Evolutionary conservation across 2,797 vertebrate genomes (phyloP).

Genomic region (Pteronotus mesoamericanus): DNA sequence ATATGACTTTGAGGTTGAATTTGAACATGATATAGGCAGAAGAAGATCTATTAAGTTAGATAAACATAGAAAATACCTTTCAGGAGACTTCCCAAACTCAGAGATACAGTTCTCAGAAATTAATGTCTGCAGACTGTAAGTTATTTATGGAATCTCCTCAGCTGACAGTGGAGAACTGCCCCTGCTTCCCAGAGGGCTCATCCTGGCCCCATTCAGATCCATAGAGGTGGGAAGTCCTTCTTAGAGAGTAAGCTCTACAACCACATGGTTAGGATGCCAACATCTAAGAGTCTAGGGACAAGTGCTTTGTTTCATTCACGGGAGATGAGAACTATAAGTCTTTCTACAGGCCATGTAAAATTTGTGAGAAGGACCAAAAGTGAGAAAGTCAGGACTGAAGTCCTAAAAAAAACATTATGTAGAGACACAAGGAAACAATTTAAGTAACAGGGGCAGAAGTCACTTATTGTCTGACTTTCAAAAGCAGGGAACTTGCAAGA

Average conservation of each 20-base stretch:
- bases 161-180: not conserved
- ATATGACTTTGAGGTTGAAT: not conserved
- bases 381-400: not conserved
- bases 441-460: not conserved
- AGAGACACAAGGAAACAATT: not conserved
- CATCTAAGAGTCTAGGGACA: not conserved
- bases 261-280: too few species aligned
- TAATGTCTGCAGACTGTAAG: not conserved
- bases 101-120: not conserved
- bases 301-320: fast-evolving
- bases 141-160: not conserved
- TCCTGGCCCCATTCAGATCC: not conserved
- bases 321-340: too few species aligned
- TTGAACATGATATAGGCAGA: not conserved
- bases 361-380: not conserved
- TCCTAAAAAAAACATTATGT: not conserved
- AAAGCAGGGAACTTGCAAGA: not conserved
- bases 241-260: not conserved
- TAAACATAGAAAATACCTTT: not conserved
- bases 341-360: not conserved
- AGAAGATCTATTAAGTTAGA: not conserved
- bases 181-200: fast-evolving
- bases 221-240: not conserved
- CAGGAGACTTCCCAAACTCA: not conserved
- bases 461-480: not conserved